Evolutionary conservation across 2,888 invertebrate genomes (phyloP).

Genomic region (Ferrisia virgata): DNA sequence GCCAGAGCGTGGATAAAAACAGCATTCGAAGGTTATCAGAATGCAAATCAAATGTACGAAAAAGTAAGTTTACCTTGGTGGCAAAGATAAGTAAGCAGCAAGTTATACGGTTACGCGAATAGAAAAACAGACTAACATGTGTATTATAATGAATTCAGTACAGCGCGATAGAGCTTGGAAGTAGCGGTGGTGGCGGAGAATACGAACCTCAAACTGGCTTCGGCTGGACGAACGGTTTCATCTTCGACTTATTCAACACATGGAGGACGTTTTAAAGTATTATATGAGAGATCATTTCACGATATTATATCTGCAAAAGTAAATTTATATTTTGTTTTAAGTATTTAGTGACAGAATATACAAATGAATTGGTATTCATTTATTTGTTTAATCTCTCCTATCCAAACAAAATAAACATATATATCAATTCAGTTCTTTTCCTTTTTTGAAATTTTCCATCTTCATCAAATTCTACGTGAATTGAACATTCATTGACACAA

Average conservation of each 20-base stretch:
- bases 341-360: too few relatives aligned
- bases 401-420: too few relatives aligned
- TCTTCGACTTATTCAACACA: slow-evolving; percentile 63
- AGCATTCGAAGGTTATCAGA: slow-evolving; percentile 62
- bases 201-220: slow-evolving; percentile 73
- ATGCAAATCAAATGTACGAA: slow-evolving; percentile 66
- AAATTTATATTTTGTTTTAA: too few relatives aligned
- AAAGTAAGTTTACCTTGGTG: slow-evolving; percentile 54
- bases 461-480: too few relatives aligned
- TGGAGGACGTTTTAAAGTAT: slow-evolving; percentile 54
- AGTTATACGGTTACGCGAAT: background rate
- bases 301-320: background rate
- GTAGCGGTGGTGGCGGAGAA: slow-evolving; percentile 73
- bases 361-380: too few relatives aligned
- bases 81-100: too few relatives aligned
- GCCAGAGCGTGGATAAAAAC: slow-evolving; percentile 66
- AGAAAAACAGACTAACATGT: background rate
- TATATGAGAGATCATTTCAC: background rate
- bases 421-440: too few relatives aligned
- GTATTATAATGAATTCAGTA: slow-evolving; percentile 54
- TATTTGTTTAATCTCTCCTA: too few relatives aligned
- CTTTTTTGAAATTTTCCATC: too few relatives aligned
- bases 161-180: slow-evolving; percentile 63
- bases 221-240: slow-evolving; percentile 76
- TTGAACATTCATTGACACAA: too few relatives aligned